Evolutionary conservation across 2,113 vertebrate genomes (phyloP), one percentile per base, ranked within the genome.

Genomic region (Rhea pennata): DNA sequence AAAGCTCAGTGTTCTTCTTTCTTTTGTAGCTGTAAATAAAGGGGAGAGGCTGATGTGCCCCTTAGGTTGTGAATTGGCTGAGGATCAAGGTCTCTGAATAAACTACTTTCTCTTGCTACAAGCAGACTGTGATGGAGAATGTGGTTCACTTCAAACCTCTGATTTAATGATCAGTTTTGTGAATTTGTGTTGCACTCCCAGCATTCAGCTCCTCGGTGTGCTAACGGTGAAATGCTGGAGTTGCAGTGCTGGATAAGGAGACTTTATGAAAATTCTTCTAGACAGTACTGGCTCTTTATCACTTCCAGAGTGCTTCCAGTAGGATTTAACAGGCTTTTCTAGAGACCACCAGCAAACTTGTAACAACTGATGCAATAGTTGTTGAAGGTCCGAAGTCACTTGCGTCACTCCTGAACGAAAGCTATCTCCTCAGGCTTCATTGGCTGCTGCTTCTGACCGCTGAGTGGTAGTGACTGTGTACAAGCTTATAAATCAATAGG

Each of bases 401-500:
- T n/a, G n/a, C n/a, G n/a, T n/a, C n/a, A n/a, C n/a, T n/a, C n/a
- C n/a, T n/a, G n/a, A n/a, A n/a, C n/a, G n/a, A n/a, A n/a, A n/a
- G n/a, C n/a, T n/a, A 46, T 82, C 72, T 44, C 58, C 53, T 76
- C 16, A 27, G 90, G 10, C 67, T 94, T 89, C 73, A 5, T 2
- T 8, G 73, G 69, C 70, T 87, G 69, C 80, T 56, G 36, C 36
- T 69, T 76, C 74, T 87, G 89, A 84, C 84, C 50, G 8, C 65
- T 10, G 67, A 61, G 62, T 46, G 15, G 23, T 14, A 23, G 84
- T 85, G 78, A 83, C 86, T 15, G 3, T 19, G 69, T 44, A 59
- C 51, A 26, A 48, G 71, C 75, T 83, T 90, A 83, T 95, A 94
- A 94, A 94, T 95, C 94, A 92, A 48, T 83, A 90, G 66, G 82